A percentile compares a stretch with the other conserved stretches of the same genome.
Conservation (phyloP, 92 coral and sea anemone species). For the Phymanthus crucifer region DNA sequence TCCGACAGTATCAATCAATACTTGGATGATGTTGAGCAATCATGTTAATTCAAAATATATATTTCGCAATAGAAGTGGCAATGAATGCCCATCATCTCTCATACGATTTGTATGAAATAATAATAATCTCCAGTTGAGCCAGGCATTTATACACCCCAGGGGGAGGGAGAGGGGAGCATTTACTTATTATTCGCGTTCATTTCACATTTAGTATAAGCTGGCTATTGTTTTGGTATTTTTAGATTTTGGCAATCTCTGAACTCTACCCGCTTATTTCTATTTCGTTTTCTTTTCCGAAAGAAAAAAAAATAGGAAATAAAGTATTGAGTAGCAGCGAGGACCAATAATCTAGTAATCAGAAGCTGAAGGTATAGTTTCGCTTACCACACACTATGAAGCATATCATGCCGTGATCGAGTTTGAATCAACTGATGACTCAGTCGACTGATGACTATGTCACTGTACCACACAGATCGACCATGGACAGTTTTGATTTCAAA, state of each 20-base stretch:
- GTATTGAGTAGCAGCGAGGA: background rate
- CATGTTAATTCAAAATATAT: background rate
- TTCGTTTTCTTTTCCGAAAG: background rate
- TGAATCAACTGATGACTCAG: too few species aligned
- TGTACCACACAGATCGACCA: too few species aligned
- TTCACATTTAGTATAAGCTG: background rate
- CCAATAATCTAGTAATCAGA: background rate
- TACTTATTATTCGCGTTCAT: background rate
- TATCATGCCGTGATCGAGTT: too few species aligned
- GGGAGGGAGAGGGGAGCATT: background rate
- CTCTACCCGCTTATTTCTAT: background rate
- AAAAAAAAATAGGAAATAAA: background rate
- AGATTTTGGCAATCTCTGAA: background rate
- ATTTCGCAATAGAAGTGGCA: background rate
- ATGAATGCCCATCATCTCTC: background rate
- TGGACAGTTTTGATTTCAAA: too few species aligned
- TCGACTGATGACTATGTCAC: too few species aligned
- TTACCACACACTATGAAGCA: constrained; percentile 1
- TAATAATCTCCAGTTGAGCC: background rate
- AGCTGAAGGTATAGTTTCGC: background rate
- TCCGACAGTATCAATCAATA: too few species aligned
- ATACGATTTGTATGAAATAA: background rate
- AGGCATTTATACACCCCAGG: background rate
- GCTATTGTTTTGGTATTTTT: background rate
- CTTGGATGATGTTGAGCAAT: too few species aligned